Conservation (phyloP, 2,113 vertebrate genomes). For the Psittacus erithacus region DNA sequence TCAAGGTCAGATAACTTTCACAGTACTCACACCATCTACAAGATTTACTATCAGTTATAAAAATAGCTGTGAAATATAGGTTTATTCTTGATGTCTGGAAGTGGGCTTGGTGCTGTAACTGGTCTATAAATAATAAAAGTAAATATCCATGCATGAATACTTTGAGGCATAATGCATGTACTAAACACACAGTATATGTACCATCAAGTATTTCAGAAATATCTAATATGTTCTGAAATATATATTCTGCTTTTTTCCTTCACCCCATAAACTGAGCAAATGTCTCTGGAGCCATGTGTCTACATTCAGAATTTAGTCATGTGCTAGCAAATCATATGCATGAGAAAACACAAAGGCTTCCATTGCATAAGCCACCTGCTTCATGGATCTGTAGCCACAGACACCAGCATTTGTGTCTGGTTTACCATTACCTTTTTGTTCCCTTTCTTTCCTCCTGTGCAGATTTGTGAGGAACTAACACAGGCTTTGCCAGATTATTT, state of each 20-base stretch:
- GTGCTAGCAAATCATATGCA: conserved; percentile 16
- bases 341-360: neutral
- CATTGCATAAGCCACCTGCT: neutral
- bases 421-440: neutral
- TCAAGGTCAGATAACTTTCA: conserved; percentile 61
- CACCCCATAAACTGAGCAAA: conserved; percentile 47
- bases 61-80: conserved; percentile 53
- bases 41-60: conserved; percentile 58
- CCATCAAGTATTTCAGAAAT: conserved; percentile 59
- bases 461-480: neutral
- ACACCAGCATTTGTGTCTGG: neutral
- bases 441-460: neutral
- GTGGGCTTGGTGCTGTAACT: conserved; percentile 38
- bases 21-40: conserved; percentile 26
- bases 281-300: conserved; percentile 20
- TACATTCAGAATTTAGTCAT: neutral
- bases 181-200: conserved; percentile 53
- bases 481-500: neutral
- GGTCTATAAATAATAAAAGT: conserved; percentile 59
- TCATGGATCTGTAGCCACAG: neutral
- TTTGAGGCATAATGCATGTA: conserved; percentile 27
- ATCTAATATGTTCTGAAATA: conserved; percentile 52
- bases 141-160: conserved; percentile 61
- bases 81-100: conserved; percentile 47
- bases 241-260: conserved; percentile 32